Percentiles rank a stretch among this genome's conserved stretches.
Conservation (phyloP, 2,113 vertebrate species). For the Esox niger region DNA sequence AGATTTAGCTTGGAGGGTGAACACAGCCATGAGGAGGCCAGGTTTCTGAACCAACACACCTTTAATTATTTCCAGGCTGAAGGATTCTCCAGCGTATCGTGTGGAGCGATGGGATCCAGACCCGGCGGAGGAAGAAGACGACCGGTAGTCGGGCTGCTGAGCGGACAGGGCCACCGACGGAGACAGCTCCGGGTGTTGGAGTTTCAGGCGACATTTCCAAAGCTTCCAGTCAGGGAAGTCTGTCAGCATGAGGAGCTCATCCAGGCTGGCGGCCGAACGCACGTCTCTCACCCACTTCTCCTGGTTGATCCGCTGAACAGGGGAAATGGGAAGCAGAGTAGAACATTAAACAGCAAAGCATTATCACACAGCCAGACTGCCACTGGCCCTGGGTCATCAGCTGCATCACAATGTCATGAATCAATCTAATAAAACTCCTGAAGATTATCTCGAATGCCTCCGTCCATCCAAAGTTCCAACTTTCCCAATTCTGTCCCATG, state of each 20-base stretch:
- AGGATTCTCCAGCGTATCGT: slow-evolving; percentile 88
- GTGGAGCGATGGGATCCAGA: slow-evolving; percentile 83
- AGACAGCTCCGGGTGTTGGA: slow-evolving; percentile 71
- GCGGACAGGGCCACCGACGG: slow-evolving; percentile 20
- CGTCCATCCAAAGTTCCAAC: no score
- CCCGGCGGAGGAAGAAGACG: slow-evolving; percentile 25
- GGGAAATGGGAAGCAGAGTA: not conserved
- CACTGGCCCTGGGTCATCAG: no score
- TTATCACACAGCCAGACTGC: no score
- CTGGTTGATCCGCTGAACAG: slow-evolving; percentile 59
- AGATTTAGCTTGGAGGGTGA: no score
- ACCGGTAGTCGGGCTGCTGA: slow-evolving; percentile 52
- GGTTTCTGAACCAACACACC: slow-evolving; percentile 62
- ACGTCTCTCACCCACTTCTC: slow-evolving; percentile 82
- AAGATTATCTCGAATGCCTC: no score
- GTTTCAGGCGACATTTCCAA: slow-evolving; percentile 88
- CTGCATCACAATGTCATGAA: no score
- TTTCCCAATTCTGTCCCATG: no score
- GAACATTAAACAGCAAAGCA: no score
- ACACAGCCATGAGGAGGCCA: no score
- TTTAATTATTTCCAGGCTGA: slow-evolving; percentile 90
- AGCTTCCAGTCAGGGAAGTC: slow-evolving; percentile 93
- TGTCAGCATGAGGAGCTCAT: slow-evolving; percentile 85
- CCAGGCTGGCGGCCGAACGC: slow-evolving; percentile 84
- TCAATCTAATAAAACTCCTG: no score